Conservation (phyloP, 1,140 invertebrate species). For the Cotesia typhae region DNA sequence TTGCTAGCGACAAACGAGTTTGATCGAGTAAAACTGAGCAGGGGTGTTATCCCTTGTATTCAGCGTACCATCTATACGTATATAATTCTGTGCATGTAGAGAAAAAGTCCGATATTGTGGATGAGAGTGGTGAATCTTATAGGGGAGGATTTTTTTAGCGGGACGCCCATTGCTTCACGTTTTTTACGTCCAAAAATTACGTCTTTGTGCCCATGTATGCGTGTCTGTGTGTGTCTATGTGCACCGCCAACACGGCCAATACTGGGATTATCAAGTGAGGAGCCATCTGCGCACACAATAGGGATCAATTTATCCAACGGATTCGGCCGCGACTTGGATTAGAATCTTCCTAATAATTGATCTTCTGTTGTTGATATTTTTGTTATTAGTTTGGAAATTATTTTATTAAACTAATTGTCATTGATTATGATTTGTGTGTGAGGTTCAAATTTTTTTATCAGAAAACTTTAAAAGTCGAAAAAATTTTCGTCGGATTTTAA, state of each 20-base stretch:
- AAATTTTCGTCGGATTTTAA: too few species aligned
- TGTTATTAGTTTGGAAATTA: not conserved
- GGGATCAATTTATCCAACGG: slow-evolving; percentile 19
- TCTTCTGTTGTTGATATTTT: not conserved
- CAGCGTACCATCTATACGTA: too few species aligned
- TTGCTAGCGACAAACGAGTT: not conserved
- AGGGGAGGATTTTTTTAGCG: slow-evolving; percentile 43
- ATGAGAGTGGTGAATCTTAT: slow-evolving; percentile 9
- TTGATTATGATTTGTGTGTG: too few species aligned
- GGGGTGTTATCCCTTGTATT: slow-evolving; percentile 13
- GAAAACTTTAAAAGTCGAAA: too few species aligned
- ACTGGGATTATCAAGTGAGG: slow-evolving; percentile 32
- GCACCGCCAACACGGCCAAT: slow-evolving; percentile 25
- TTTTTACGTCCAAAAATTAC: slow-evolving; percentile 12
- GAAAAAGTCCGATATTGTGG: too few species aligned
- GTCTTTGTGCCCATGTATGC: not conserved
- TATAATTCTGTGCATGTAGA: too few species aligned
- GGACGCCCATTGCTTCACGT: slow-evolving; percentile 35
- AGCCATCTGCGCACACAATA: slow-evolving; percentile 44
- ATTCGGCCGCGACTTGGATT: slow-evolving; percentile 15
- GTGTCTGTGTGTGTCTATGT: slow-evolving; percentile 38
- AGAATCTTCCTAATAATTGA: not conserved
- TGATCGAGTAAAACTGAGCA: slow-evolving; percentile 3
- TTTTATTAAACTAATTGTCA: too few species aligned
- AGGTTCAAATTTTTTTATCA: too few species aligned